phyloP scores from a whole-genome alignment of 2,113 vertebrate genomes.

The Rhynchomys soricoides region DNA sequence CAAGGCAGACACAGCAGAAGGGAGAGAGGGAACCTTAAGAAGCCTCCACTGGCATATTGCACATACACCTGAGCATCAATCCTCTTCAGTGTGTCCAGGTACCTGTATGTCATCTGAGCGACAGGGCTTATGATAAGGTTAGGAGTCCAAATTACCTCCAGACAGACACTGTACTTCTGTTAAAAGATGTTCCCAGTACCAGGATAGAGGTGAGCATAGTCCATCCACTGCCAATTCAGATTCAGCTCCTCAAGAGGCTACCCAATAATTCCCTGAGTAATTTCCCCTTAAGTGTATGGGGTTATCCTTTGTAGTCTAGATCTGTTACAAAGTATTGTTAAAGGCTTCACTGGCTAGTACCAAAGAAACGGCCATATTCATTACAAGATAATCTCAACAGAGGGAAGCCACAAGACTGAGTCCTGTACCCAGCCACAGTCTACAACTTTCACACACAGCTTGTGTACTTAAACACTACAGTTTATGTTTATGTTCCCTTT shows the following conservation, averaged over 20 bases:
- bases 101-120: background rate
- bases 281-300: background rate
- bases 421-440: background rate
- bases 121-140: background rate
- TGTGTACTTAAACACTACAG: background rate
- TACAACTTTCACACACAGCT: background rate
- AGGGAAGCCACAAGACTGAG: background rate
- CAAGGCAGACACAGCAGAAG: background rate
- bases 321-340: background rate
- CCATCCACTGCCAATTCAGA: background rate
- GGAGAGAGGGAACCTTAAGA: background rate
- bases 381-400: conserved; percentile 20
- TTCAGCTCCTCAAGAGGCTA: background rate
- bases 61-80: background rate
- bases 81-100: background rate
- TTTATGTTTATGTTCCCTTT: background rate
- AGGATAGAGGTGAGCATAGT: background rate
- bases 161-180: background rate
- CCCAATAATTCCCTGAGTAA: background rate
- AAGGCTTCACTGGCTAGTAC: background rate
- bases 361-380: background rate
- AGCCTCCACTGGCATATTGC: background rate
- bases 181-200: background rate
- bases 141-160: background rate
- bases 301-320: background rate